A percentile compares a stretch with the other conserved stretches of the same genome.
Evolutionary conservation across 2,888 invertebrate genomes (phyloP).

Genomic region (Cacoxenus indagator): DNA sequence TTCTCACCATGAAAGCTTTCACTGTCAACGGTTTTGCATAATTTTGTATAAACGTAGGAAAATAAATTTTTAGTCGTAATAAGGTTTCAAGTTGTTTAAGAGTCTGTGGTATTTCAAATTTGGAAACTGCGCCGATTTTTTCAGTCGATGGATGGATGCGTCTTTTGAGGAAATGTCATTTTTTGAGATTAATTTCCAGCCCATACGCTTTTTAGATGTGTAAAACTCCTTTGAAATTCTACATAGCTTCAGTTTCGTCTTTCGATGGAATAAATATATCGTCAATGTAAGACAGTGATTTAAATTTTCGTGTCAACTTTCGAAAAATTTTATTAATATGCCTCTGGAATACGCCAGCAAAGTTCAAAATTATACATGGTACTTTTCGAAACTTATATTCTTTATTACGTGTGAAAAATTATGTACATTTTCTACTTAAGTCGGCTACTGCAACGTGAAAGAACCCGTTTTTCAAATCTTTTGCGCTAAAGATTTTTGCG

Average conservation of each 20-base stretch:
- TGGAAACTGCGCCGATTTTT: slow-evolving; percentile 10
- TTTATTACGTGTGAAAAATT: slow-evolving; percentile 49
- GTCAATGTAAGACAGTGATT: slow-evolving; percentile 36
- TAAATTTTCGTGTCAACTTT: slow-evolving; percentile 26
- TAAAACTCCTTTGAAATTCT: slow-evolving; percentile 28
- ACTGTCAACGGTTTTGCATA: slow-evolving; percentile 9
- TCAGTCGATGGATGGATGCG: neutral
- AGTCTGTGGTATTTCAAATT: slow-evolving; percentile 1
- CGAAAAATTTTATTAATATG: slow-evolving; percentile 42
- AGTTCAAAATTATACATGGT: slow-evolving; percentile 66
- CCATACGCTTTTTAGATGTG: slow-evolving; percentile 28
- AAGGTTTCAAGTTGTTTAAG: slow-evolving; percentile 8
- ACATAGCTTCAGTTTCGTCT: slow-evolving; percentile 32
- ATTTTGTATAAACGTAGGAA: slow-evolving; percentile 14
- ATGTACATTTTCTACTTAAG: slow-evolving; percentile 7
- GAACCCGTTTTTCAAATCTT: slow-evolving; percentile 41
- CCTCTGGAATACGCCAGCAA: slow-evolving; percentile 51
- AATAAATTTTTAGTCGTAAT: slow-evolving; percentile 11
- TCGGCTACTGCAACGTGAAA: slow-evolving; percentile 36
- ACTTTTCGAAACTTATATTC: slow-evolving; percentile 51
- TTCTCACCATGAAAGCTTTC: neutral
- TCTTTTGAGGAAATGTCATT: neutral
- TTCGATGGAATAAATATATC: slow-evolving; percentile 36
- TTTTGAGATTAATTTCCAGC: slow-evolving; percentile 33
- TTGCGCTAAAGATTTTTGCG: slow-evolving; percentile 38